phyloP scores from a whole-genome alignment of 2,113 vertebrate genomes.

The Galeopterus variegatus region DNA sequence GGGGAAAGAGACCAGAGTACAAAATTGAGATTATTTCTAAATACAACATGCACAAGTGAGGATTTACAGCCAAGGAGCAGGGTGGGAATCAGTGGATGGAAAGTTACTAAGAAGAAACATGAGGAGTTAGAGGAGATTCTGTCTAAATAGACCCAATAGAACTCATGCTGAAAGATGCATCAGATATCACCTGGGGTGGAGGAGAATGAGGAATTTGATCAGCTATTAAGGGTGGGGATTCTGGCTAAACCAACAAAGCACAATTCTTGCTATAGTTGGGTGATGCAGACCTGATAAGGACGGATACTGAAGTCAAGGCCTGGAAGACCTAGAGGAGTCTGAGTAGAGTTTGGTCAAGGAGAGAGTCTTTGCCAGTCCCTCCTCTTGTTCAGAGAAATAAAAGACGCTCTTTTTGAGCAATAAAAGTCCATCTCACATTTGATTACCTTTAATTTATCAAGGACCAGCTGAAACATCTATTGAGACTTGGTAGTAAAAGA shows the following conservation, averaged over 20 bases:
- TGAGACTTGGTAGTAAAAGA: background rate
- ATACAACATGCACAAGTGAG: background rate
- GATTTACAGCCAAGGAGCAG: background rate
- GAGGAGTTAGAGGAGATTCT: background rate
- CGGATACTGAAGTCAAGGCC: background rate
- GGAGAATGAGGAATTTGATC: background rate
- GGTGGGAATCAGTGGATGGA: background rate
- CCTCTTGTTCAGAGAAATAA: background rate
- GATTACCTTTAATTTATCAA: background rate
- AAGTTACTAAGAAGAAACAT: background rate
- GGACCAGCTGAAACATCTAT: background rate
- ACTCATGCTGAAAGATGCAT: background rate
- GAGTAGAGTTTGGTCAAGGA: background rate
- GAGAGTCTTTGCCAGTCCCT: background rate
- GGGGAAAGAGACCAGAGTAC: background rate
- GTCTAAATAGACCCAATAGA: background rate
- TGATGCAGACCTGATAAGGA: background rate
- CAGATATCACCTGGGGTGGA: background rate
- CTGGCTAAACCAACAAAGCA: background rate
- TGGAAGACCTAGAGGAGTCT: background rate
- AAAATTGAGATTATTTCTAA: background rate
- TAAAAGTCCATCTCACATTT: background rate
- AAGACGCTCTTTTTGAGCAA: background rate
- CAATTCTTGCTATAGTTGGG: background rate
- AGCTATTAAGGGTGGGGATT: background rate